A percentile compares a stretch with the other conserved stretches of the same genome.
Evolutionary conservation across 2,888 invertebrate genomes (phyloP).

Genomic region (Drosophila anomalata): DNA sequence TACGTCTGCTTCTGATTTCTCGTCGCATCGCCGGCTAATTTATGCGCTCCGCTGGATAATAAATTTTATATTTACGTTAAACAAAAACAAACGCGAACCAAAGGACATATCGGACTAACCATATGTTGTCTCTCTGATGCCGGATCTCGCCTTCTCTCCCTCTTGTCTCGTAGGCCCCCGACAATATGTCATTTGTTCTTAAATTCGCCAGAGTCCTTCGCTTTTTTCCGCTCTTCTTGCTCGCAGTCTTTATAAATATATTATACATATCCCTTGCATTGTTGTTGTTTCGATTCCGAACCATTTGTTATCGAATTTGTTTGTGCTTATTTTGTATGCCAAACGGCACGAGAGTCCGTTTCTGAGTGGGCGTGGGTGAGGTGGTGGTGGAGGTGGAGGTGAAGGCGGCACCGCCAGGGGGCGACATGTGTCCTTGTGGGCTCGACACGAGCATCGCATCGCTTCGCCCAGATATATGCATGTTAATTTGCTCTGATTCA

Average conservation of each 20-base stretch:
- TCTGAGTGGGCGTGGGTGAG: conserved; percentile 23
- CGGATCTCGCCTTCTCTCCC: conserved; percentile 13
- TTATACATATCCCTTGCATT: conserved; percentile 37
- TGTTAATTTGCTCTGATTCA: conserved; percentile 78
- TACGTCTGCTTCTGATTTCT: conserved; percentile 63
- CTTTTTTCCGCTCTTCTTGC: conserved; percentile 30
- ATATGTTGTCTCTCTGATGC: conserved; percentile 14
- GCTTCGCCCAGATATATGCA: conserved; percentile 50
- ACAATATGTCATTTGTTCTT: conserved; percentile 76
- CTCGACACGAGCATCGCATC: conserved; percentile 22
- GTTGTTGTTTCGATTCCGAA: conserved; percentile 69
- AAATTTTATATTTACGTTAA: conserved; percentile 76
- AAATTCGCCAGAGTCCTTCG: conserved; percentile 59
- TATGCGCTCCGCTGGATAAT: conserved; percentile 76
- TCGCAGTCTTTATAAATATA: conserved; percentile 44
- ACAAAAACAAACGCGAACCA: conserved; percentile 53
- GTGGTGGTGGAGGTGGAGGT: conserved; percentile 14
- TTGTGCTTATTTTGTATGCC: conserved; percentile 69
- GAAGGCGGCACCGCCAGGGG: conserved; percentile 28
- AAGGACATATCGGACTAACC: conserved; percentile 37
- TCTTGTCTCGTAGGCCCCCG: conserved; percentile 52
- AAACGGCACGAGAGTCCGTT: conserved; percentile 35
- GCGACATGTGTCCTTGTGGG: conserved; percentile 53
- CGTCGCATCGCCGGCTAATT: conserved; percentile 62
- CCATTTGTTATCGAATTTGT: conserved; percentile 78